These are phyloP conservation scores for Schizothorax lantsangensis DNA, from an alignment of 2,797 vertebrate genomes.

Conservation along the genomic window DNA sequence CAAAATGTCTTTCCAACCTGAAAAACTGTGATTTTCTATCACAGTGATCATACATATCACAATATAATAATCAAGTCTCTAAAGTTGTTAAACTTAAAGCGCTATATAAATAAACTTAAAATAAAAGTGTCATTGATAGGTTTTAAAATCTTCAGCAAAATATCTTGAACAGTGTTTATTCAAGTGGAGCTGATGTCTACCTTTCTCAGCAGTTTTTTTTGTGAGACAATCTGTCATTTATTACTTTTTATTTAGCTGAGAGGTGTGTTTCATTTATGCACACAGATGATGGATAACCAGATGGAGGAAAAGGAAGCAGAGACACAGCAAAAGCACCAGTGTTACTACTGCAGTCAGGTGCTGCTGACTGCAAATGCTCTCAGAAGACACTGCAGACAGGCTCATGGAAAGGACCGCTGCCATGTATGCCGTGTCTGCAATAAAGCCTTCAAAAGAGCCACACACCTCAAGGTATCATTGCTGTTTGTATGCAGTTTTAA, in stretches of 20 bases:
- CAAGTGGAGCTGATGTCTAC: background rate
- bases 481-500: too few species aligned
- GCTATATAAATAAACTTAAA: background rate
- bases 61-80: background rate
- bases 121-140: background rate
- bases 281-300: constrained; percentile 72
- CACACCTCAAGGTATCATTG: constrained; percentile 90
- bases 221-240: background rate
- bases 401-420: constrained; percentile 93
- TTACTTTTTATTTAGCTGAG: background rate
- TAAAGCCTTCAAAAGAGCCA: constrained; percentile 96
- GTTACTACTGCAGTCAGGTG: constrained; percentile 88
- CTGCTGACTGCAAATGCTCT: constrained; percentile 85
- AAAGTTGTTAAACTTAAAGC: background rate
- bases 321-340: constrained; percentile 84
- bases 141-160: background rate
- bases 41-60: background rate
- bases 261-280: constrained; percentile 9
- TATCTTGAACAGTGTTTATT: background rate
- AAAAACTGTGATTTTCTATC: background rate
- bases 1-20: background rate
- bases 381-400: constrained; percentile 88
- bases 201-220: background rate
- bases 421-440: constrained; percentile 90
- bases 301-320: constrained; percentile 71